Base-by-base conservation (phyloP, 2,888 invertebrate genomes). In the Paralinhomoeus sp. region DNA sequence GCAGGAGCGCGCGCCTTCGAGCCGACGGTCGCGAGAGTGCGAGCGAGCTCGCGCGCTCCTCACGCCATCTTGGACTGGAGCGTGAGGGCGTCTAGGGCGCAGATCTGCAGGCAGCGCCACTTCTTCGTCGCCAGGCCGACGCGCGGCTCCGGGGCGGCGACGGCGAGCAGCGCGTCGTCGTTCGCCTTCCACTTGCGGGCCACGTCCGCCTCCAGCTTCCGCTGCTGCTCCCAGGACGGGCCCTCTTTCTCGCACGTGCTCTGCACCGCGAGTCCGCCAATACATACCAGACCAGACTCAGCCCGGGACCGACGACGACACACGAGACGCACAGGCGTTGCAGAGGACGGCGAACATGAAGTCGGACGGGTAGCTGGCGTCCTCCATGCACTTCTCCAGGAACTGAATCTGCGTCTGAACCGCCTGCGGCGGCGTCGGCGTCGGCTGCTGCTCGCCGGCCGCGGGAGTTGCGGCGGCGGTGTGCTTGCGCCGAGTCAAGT, bases 261-360 rank as follows among this genome's bases (percentile, higher is more conserved):
- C n/a, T n/a, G n/a, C n/a, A n/a, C n/a, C n/a, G n/a, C n/a, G n/a
- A n/a, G n/a, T n/a, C n/a, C n/a, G n/a, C n/a, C n/a, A n/a, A n/a
- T n/a, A n/a, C n/a, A n/a, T n/a, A n/a, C n/a, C n/a, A n/a, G n/a
- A n/a, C n/a, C n/a, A n/a, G n/a, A n/a, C n/a, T n/a, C n/a, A n/a
- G n/a, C n/a, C n/a, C n/a, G n/a, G n/a, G n/a, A n/a, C n/a, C n/a
- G n/a, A n/a, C 35, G 7, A 23, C 7, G 24, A 7, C 13, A 15
- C 36, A 37, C 24, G 20, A 21, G 31, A 61, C 65, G 61, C 55
- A 66, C 66, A 91, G 0, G 89, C 87, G 67, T 91, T 91, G 64
- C 89, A 87, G 1, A 91, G 71, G 27, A 91, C 69, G 0, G 87
- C 80, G 51, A 89, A 82, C 47, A 82, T 74, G 62, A 78, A 91